A percentile compares a stretch with the other conserved stretches of the same genome.
phyloP scores from a whole-genome alignment of 2,113 vertebrate genomes.

The Promerops cafer region DNA sequence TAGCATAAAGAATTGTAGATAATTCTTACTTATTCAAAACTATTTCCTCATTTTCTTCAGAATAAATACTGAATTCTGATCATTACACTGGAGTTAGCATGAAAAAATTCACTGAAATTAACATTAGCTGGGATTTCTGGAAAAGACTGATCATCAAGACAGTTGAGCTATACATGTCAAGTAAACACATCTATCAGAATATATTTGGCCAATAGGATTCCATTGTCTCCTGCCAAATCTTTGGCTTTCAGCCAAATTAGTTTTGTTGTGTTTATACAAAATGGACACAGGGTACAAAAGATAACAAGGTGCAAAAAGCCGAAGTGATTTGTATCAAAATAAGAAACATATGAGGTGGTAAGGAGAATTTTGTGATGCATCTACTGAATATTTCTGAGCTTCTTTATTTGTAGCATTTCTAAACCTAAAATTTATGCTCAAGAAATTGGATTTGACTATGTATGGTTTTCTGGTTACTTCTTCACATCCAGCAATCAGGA shows the following conservation, averaged over 20 bases:
- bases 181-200: background rate
- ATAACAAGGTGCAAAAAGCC: background rate
- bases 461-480: background rate
- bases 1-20: background rate
- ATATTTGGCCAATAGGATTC: background rate
- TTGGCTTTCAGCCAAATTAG: background rate
- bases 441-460: background rate
- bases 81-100: background rate
- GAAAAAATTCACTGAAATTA: background rate
- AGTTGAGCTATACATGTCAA: background rate
- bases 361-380: background rate
- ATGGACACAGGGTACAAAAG: background rate
- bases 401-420: background rate
- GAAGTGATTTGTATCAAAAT: background rate
- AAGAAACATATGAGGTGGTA: background rate
- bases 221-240: background rate
- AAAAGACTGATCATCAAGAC: background rate
- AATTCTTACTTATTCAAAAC: background rate
- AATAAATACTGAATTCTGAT: background rate
- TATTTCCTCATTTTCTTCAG: background rate
- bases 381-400: background rate
- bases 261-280: background rate
- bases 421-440: background rate
- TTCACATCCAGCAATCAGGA: background rate
- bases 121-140: background rate